Base-by-base conservation (phyloP, 1,140 invertebrate genomes). In the Euborellia annulipes region DNA sequence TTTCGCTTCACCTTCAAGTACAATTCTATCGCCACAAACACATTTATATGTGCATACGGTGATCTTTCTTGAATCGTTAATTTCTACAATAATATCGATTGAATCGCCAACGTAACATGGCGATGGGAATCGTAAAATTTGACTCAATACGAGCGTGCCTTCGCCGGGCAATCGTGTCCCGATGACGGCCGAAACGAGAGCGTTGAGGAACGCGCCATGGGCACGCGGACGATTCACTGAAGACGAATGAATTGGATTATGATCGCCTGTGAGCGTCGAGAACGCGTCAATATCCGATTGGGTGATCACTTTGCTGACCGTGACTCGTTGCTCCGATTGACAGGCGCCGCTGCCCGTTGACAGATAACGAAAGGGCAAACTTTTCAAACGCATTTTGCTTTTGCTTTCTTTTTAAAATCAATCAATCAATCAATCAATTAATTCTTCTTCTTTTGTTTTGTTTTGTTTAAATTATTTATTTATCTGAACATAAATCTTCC, bases 121-220 rank as follows among this genome's bases (percentile, higher is more conserved):
- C 45, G 81, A 78, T 1, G 82, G 78, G 62, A 84, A 90, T 50
- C 72, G 72, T 46, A 88, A 70, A 19, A 65, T 73, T 59, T 89
- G 84, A 37, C 77, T 75, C 1, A 83, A 63, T 3, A 88, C 72
- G 11, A 88, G 64, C 7, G 80, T 80, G 1, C 85, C 85, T 1
- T 79, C 75, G 1, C 85, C 86, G 2, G 85, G 85, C 40, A 88
- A 60, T 58, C 78, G 74, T 4, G 82, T 86, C 2, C 85, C 85
- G 39, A 89, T 78, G 2, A 88, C 71, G 7, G 79, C 76, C 0
- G 85, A 85, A 2, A 90, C 75, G 13, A 86, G 59, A 0, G 79
- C 77, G 63, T 88, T 88, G 3, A 90, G 62, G 41, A 85, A 70
- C 1, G 84, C 82, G 3, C 86, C 85, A 60, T 88, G 85, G 1